Evolutionary conservation across 2,888 invertebrate genomes (phyloP).

Genomic region (Trissonchulus sp.): DNA sequence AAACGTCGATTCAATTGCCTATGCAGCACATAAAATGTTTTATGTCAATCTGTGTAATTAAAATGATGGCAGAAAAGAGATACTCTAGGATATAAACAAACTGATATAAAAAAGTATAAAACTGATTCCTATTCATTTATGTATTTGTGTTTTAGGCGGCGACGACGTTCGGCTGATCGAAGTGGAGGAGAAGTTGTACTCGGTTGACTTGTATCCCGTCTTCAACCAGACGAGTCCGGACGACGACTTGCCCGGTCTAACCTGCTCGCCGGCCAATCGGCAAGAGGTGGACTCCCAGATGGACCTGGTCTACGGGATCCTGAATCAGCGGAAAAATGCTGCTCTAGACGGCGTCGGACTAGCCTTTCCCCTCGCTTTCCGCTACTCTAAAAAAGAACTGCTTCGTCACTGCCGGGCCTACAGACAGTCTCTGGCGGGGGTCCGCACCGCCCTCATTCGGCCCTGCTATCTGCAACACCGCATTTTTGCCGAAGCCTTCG

Average conservation of each 20-base stretch:
- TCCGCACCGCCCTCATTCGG: background rate
- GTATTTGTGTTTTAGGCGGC: too few relatives aligned
- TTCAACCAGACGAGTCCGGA: background rate
- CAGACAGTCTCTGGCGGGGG: too few relatives aligned
- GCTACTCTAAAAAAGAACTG: background rate
- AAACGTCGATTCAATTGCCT: too few relatives aligned
- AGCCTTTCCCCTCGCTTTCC: background rate
- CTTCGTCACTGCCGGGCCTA: background rate
- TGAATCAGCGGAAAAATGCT: background rate
- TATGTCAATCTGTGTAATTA: too few relatives aligned
- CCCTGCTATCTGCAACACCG: background rate
- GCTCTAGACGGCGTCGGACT: background rate
- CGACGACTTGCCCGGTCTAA: background rate
- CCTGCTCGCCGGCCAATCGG: background rate
- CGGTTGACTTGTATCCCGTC: too few relatives aligned
- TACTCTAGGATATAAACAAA: too few relatives aligned
- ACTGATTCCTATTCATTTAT: too few relatives aligned
- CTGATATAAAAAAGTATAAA: too few relatives aligned
- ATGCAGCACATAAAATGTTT: too few relatives aligned
- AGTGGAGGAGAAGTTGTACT: too few relatives aligned
- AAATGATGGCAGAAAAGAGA: too few relatives aligned
- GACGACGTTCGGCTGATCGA: too few relatives aligned
- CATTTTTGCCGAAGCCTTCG: constrained; percentile 3
- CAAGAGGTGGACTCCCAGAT: background rate
- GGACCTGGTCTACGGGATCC: background rate